A percentile compares a stretch with the other conserved stretches of the same genome.
Evolutionary conservation across 2,797 vertebrate species (phyloP).

Genomic region (Diglossa cyanea): DNA sequence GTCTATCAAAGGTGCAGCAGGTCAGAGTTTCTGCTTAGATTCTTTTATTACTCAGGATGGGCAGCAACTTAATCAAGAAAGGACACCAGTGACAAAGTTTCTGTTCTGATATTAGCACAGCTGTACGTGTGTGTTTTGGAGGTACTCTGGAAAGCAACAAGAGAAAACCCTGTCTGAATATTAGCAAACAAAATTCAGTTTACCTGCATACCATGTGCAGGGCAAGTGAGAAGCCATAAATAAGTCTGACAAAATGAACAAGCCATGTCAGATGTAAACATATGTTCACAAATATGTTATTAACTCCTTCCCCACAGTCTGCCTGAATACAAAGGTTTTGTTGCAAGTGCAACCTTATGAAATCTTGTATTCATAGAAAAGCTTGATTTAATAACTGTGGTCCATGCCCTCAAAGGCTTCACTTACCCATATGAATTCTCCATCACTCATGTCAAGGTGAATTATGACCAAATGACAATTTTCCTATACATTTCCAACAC

Average conservation of each 20-base stretch:
- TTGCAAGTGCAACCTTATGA: background rate
- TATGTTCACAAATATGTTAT: background rate
- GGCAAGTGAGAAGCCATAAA: background rate
- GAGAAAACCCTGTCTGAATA: background rate
- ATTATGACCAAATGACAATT: background rate
- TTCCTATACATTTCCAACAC: background rate
- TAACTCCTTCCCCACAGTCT: background rate
- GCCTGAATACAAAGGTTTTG: background rate
- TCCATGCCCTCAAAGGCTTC: background rate
- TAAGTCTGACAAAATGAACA: background rate
- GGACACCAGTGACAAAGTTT: background rate
- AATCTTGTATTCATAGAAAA: slow-evolving; percentile 5
- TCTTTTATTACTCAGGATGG: background rate
- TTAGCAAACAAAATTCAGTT: background rate
- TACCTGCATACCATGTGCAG: background rate
- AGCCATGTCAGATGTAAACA: background rate
- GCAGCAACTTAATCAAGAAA: background rate
- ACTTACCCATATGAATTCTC: background rate
- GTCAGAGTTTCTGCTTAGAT: background rate
- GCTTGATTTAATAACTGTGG: background rate
- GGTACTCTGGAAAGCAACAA: background rate
- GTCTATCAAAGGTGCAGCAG: background rate
- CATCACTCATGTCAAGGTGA: background rate
- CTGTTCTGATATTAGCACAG: background rate
- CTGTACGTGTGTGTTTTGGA: background rate